Conservation (phyloP, 2,888 invertebrate genomes). For the Aphidius colemani region DNA sequence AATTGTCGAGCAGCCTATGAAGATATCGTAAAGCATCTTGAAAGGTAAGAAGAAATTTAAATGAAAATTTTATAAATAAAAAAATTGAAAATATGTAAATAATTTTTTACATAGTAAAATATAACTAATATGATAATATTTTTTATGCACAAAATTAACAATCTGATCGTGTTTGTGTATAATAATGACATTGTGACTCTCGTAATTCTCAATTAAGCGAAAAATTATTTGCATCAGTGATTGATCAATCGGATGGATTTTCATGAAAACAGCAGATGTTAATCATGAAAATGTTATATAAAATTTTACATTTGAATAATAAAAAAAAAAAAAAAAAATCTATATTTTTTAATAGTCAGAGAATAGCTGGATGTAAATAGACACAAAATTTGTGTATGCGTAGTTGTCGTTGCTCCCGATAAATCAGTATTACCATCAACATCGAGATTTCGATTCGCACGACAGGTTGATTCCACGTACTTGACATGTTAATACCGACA, state of each 20-base stretch:
- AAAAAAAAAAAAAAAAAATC: conserved; percentile 8
- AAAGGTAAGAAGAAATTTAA: conserved; percentile 72
- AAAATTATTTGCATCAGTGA: conserved; percentile 31
- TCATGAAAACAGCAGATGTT: too few relatives aligned
- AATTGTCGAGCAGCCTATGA: conserved; percentile 94
- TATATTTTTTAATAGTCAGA: conserved; percentile 13
- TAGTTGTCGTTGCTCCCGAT: conserved; percentile 42
- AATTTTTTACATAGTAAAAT: too few relatives aligned
- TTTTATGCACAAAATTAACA: conserved; percentile 18
- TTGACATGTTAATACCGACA: conserved; percentile 59
- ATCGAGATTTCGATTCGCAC: conserved; percentile 52
- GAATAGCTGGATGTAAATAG: too few relatives aligned
- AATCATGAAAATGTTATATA: too few relatives aligned
- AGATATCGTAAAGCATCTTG: conserved; percentile 93
- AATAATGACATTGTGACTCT: neutral
- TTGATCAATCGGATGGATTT: too few relatives aligned
- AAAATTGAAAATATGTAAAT: too few relatives aligned
- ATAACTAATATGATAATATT: conserved; percentile 16
- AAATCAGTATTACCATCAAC: conserved; percentile 57
- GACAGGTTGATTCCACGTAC: conserved; percentile 55
- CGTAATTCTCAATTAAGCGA: conserved; percentile 40
- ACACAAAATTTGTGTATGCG: too few relatives aligned
- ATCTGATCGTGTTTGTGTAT: conserved; percentile 13
- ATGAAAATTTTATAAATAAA: too few relatives aligned
- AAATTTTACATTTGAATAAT: conserved; percentile 15